Evolutionary conservation across 1,140 invertebrate species (phyloP), one percentile per base, ranked within the genome.

Genomic region (Heliconius eleuchia): DNA sequence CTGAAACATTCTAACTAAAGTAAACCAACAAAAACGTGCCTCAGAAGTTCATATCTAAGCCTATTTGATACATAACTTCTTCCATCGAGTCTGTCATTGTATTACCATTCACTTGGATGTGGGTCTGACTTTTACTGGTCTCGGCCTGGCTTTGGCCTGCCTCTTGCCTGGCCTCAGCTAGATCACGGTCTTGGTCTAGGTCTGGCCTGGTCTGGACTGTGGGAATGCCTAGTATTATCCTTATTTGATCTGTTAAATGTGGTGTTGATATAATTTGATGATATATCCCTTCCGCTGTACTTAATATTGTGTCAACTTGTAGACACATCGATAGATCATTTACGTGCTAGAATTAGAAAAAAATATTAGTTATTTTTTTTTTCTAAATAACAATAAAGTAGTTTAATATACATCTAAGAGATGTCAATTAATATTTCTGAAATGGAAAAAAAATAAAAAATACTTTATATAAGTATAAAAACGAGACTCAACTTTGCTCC

Each of bases 311-410:
- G 70, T 97, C 96, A 19, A 99, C 94, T 84, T 99, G 96, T 71
- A 99, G 96, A 74, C 97, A 96, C 87, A 97, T 96, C 34, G 98
- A 98, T 73, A 99, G 95, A 89, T 99, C 98, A 94, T 99, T 99
- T 76, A 99, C 97, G 89, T 99, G 98, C 97, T 98, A 94, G 57
- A 96, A 96, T 73, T 8, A 46, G 27, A 80, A 66, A 66, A 11
- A 30, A 30, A 30, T 13, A 13, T 66, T 30, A 27, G 3, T 60
- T 3, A 9, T n/a, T 19, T 55, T 55, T 55, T 52, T 19, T n/a
- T 55, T 55, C 13, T 46, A 46, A 46, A 16, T 46, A 16, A 1
- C 4, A 46, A 46, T 16, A 46, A 46, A 46, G 13, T 46, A 46
- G 13, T 46, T 46, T 46, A 46, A 46, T 46, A 46, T 46, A 46